Conservation (phyloP, 2,888 invertebrate species). For the Agonopterix heracliana region DNA sequence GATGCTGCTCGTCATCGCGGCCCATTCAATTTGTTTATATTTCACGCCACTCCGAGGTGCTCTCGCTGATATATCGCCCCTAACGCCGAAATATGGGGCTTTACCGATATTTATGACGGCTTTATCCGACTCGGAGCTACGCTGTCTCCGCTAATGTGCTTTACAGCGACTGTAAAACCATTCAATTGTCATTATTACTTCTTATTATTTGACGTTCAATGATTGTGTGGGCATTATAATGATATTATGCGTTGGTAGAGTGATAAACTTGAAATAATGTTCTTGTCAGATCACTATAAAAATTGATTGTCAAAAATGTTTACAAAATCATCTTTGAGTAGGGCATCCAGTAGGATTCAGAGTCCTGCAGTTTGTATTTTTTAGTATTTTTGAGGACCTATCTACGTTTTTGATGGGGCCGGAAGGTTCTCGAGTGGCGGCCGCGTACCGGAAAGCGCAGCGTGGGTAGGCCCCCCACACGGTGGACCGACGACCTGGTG, state of each 20-base stretch:
- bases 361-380: no score
- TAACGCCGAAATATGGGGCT: conserved; percentile 68
- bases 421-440: no score
- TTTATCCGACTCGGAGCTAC: conserved; percentile 43
- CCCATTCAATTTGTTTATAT: conserved; percentile 75
- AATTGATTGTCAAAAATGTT: no score
- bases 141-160: conserved; percentile 50
- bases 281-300: no score
- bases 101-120: conserved; percentile 65
- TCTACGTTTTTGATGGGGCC: no score
- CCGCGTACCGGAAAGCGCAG: no score
- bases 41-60: conserved; percentile 70
- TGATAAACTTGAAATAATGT: background rate
- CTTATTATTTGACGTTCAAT: conserved; percentile 20
- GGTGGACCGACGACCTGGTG: no score
- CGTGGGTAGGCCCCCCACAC: no score
- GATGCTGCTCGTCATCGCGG: conserved; percentile 59
- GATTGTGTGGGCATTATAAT: conserved; percentile 16
- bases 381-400: no score
- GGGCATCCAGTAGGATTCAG: no score
- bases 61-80: conserved; percentile 55
- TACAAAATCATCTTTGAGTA: no score
- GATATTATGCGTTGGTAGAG: conserved; percentile 2
- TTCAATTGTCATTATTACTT: conserved; percentile 33
- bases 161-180: conserved; percentile 39